A percentile compares a stretch with the other conserved stretches of the same genome.
Conservation (phyloP, 53 echinoderm and acorn worm species). For the Mesocentrotus franciscanus region DNA sequence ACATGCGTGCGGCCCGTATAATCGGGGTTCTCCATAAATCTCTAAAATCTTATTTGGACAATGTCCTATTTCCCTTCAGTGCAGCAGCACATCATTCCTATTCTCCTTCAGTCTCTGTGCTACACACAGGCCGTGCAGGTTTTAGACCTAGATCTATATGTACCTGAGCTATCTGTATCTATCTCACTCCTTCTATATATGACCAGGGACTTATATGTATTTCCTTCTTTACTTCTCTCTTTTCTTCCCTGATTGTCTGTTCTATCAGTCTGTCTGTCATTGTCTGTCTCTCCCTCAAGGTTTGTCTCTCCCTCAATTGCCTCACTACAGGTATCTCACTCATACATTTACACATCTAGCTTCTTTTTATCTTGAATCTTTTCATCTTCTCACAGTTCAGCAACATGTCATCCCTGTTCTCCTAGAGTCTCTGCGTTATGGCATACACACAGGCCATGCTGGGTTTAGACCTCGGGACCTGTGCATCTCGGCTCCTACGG, state of each 20-base stretch:
- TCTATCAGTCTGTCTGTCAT: background rate
- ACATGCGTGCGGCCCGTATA: no score
- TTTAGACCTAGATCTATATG: background rate
- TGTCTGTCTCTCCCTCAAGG: background rate
- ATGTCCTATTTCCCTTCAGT: background rate
- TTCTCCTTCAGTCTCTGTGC: no score
- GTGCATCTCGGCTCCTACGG: slow-evolving; percentile 95
- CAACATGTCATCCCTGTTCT: slow-evolving; percentile 88
- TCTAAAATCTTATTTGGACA: background rate
- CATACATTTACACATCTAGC: no score
- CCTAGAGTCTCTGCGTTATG: slow-evolving; percentile 75
- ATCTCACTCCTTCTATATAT: background rate
- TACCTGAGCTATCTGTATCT: background rate
- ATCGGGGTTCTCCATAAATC: no score
- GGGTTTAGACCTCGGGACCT: slow-evolving; percentile 90
- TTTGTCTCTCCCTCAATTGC: no score
- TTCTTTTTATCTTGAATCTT: background rate
- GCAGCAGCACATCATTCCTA: no score
- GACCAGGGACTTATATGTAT: no score
- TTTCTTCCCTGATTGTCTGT: background rate
- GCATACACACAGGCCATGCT: slow-evolving; percentile 79
- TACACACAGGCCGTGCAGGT: background rate
- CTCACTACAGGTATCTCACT: no score
- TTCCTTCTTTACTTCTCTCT: background rate
- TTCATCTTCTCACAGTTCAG: slow-evolving; percentile 75